phyloP scores from a whole-genome alignment of 2,113 vertebrate species.

The Myotis brandtii region DNA sequence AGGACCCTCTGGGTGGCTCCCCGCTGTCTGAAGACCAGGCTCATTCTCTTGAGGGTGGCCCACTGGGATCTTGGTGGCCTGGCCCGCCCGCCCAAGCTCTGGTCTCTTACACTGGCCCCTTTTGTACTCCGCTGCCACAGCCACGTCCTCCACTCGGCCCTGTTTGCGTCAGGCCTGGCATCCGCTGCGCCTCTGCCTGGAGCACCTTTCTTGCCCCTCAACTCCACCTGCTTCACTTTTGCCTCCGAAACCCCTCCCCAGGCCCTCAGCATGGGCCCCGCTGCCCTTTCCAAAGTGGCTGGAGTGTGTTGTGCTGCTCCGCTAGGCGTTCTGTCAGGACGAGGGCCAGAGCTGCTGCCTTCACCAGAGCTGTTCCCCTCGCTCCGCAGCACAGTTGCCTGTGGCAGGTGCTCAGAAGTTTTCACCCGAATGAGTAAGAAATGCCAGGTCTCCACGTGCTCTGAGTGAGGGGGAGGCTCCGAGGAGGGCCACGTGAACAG shows the following conservation, averaged over 20 bases:
- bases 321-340: accelerated
- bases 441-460: not conserved
- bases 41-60: accelerated
- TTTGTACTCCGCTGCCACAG: accelerated
- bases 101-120: accelerated
- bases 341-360: not conserved
- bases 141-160: accelerated
- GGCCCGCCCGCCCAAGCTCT: not conserved
- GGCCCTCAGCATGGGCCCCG: accelerated
- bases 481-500: not conserved
- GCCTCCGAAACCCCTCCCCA: not conserved
- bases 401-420: not conserved
- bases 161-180: accelerated
- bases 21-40: accelerated
- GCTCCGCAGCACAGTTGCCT: not conserved
- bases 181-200: accelerated
- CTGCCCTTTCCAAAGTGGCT: accelerated
- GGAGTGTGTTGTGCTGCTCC: not conserved
- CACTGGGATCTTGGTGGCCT: accelerated
- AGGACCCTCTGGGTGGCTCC: no score
- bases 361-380: not conserved
- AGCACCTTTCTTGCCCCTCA: not conserved
- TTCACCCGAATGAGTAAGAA: not conserved
- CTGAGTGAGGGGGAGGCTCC: not conserved
- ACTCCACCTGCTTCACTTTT: not conserved